Base-by-base conservation (phyloP, 1,140 invertebrate genomes). In the Penaeus indicus region DNA sequence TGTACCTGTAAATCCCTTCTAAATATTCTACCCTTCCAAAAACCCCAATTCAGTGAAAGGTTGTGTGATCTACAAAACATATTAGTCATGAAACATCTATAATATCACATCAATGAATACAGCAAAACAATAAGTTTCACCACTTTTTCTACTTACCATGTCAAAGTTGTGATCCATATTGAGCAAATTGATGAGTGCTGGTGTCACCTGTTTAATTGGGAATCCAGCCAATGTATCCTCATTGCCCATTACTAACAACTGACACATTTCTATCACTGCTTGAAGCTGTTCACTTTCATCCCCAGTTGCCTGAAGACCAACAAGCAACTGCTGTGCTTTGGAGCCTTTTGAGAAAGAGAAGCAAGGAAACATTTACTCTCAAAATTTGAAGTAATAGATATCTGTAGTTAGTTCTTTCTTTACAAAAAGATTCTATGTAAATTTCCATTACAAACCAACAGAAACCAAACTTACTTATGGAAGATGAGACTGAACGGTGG, bases 241-340 rank as follows among this genome's bases (percentile, higher is more conserved):
- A 93, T 99, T 99, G 82, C 99, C 98, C 98, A 99, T 99, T 2
- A 99, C 98, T 60, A 99, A 94, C 92, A 99, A 95, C 94, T 99
- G 97, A 92, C 98, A 99, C 97, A 99, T 99, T 93, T 99, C 98
- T 89, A 99, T 99, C 8, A 98, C 98, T 4, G 98, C 97, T 92
- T 99, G 98, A 80, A 99, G 93, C 93, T 99, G 98, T 92, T 99
- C 97, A 38, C 97, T 97, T 92, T 99, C 98, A 93, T 99, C 98
- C 11, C 97, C 97, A 18, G 95, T 95, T 0, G 98, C 97, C 93
- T 99, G 98, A 80, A 99, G 94, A 2, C 98, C 98, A 90, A 97
- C 96, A 38, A 99, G 93, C 32, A 99, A 93, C 92, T 99, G 97
- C 92, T 98, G 97, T 0, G 97, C 98, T 95, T 98, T 99, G 0